A percentile compares a stretch with the other conserved stretches of the same genome.
Evolutionary conservation across 2,888 invertebrate genomes (phyloP).

Genomic region (Spisula solida): DNA sequence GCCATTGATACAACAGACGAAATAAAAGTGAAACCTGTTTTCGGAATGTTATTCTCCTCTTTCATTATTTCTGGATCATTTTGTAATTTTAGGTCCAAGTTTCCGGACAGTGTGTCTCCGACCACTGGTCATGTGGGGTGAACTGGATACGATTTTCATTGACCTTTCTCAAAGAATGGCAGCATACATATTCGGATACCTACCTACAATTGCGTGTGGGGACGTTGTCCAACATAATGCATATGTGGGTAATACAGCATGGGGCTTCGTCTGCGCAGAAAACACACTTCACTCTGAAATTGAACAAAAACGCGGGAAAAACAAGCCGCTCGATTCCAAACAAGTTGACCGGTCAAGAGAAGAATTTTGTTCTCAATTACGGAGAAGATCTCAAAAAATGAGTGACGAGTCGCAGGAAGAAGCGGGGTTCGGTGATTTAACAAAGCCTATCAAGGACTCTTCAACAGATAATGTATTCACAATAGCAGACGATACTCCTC

Average conservation of each 20-base stretch:
- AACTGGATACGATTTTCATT: slow-evolving; percentile 89
- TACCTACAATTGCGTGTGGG: slow-evolving; percentile 89
- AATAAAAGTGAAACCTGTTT: no score
- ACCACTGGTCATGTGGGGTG: slow-evolving; percentile 90
- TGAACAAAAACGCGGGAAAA: not conserved
- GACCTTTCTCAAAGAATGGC: slow-evolving; percentile 88
- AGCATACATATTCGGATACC: slow-evolving; percentile 87
- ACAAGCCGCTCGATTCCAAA: not conserved
- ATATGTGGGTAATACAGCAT: slow-evolving; percentile 90
- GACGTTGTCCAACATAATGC: slow-evolving; percentile 88
- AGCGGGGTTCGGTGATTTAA: not conserved
- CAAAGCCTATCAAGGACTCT: not conserved
- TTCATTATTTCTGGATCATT: no score
- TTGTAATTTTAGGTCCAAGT: slow-evolving; percentile 55
- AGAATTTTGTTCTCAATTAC: slow-evolving; percentile 39
- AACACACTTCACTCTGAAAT: slow-evolving; percentile 77
- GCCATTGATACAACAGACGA: no score
- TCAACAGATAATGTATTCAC: slow-evolving; percentile 33
- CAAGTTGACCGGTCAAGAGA: not conserved
- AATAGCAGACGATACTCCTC: slow-evolving; percentile 51
- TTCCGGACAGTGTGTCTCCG: slow-evolving; percentile 89
- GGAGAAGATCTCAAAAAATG: slow-evolving; percentile 24
- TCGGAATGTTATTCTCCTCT: no score
- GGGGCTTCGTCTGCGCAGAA: slow-evolving; percentile 90
- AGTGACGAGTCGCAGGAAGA: not conserved